Conservation (phyloP, 2,888 invertebrate genomes). For the Spodoptera exigua region DNA sequence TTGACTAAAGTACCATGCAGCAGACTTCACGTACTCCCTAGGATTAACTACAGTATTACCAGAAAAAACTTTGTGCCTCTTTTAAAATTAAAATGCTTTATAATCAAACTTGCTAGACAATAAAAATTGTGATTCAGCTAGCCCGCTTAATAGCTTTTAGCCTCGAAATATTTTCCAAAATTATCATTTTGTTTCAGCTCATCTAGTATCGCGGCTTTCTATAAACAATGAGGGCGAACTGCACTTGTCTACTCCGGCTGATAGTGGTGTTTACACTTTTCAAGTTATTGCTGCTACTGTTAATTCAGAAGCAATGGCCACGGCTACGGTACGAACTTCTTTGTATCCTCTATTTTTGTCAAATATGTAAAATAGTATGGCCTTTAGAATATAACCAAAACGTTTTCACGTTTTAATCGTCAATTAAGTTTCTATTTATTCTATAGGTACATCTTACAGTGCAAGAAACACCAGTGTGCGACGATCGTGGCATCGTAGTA, state of each 20-base stretch:
- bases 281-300: constrained; percentile 75
- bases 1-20: too few relatives aligned
- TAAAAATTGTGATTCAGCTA: too few relatives aligned
- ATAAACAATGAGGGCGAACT: constrained; percentile 76
- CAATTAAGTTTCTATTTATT: too few relatives aligned
- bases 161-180: constrained; percentile 13
- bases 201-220: constrained; percentile 73
- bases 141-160: neutral
- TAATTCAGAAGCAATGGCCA: constrained; percentile 65
- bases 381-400: neutral
- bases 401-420: neutral
- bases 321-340: constrained; percentile 69
- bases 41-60: too few relatives aligned
- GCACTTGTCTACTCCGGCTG: constrained; percentile 71
- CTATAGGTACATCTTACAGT: constrained; percentile 76
- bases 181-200: constrained; percentile 64
- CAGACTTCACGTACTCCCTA: too few relatives aligned
- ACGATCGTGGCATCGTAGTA: constrained; percentile 64
- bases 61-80: too few relatives aligned
- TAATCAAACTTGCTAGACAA: too few relatives aligned
- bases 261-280: constrained; percentile 74
- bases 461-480: constrained; percentile 68
- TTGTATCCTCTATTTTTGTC: neutral
- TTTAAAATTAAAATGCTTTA: too few relatives aligned
- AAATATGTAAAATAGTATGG: neutral